Evolutionary conservation across 2,113 vertebrate species (phyloP).

Genomic region (Anhinga anhinga): DNA sequence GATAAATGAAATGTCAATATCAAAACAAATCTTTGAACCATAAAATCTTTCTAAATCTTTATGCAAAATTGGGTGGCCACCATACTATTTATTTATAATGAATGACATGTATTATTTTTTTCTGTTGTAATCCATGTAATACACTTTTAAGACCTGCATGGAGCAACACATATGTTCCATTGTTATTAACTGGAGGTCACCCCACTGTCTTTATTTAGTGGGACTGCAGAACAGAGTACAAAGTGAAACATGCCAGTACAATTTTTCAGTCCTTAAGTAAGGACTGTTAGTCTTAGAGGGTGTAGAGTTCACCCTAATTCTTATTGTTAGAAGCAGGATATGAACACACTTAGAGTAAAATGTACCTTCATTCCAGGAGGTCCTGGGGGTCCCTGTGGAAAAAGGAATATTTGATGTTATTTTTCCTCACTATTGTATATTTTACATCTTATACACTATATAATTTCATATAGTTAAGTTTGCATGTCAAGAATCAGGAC

Average conservation of each 20-base stretch:
- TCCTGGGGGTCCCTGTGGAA: constrained; percentile 84
- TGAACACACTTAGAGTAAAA: not conserved
- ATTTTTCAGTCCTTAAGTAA: not conserved
- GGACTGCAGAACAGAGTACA: not conserved
- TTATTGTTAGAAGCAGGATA: not conserved
- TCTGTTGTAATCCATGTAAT: not conserved
- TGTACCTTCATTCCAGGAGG: constrained; percentile 86
- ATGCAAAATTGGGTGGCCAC: not conserved
- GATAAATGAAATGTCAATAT: not conserved
- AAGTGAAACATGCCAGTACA: not conserved
- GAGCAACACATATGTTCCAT: not conserved
- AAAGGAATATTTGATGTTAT: constrained; percentile 20
- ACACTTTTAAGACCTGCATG: not conserved
- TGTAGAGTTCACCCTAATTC: not conserved
- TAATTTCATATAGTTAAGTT: not conserved
- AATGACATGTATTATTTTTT: not conserved
- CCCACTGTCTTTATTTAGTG: not conserved
- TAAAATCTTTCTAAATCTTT: not conserved
- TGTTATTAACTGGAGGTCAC: not conserved
- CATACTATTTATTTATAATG: not conserved
- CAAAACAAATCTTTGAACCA: not conserved
- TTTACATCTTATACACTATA: not conserved
- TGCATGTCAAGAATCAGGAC: not conserved
- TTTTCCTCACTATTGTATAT: not conserved
- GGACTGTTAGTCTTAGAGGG: not conserved